These are phyloP conservation scores for Phthorimaea operculella DNA, from an alignment of 1,140 invertebrate species.

Conservation along the genomic window DNA sequence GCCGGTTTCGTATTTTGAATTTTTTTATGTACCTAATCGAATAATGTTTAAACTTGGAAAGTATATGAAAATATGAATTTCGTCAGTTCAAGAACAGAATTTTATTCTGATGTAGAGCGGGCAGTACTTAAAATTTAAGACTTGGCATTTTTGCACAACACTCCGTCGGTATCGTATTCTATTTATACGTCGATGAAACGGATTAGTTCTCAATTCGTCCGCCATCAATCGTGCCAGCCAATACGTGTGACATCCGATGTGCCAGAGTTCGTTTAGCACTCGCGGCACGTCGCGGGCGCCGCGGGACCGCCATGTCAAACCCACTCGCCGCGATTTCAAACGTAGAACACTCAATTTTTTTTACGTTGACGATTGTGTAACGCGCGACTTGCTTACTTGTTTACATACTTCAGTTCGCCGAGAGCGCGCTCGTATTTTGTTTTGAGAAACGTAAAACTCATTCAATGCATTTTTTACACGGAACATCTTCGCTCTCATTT, in stretches of 20 bases:
- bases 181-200: conserved; percentile 16
- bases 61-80: no score
- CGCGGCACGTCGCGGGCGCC: conserved; percentile 13
- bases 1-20: conserved; percentile 5
- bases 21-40: no score
- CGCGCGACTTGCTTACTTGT: no score
- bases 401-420: background rate
- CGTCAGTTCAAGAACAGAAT: no score
- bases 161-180: conserved; percentile 9
- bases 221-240: conserved; percentile 12
- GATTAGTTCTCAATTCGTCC: conserved; percentile 16
- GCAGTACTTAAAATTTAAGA: background rate
- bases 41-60: no score
- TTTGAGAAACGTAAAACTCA: background rate
- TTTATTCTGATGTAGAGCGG: no score
- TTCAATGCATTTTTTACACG: background rate
- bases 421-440: background rate
- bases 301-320: background rate
- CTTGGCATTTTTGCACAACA: background rate
- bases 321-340: background rate
- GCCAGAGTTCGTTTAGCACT: conserved; percentile 8
- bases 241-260: conserved; percentile 4
- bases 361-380: background rate
- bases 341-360: background rate
- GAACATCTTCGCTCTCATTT: background rate